phyloP scores from a whole-genome alignment of 1,140 invertebrate species.

The Elymnias hypermnestra region DNA sequence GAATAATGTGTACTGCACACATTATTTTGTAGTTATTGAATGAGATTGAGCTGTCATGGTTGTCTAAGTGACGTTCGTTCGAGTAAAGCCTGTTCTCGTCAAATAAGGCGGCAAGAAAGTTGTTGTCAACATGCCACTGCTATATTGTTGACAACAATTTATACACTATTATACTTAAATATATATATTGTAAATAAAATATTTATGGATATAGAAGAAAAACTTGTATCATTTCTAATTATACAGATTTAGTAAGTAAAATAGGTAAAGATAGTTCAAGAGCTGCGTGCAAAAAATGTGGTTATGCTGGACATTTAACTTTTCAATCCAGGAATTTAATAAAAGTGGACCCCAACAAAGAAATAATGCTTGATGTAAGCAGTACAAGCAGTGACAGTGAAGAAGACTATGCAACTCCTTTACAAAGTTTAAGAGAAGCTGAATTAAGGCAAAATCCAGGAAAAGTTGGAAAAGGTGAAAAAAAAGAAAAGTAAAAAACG shows the following conservation, averaged over 20 bases:
- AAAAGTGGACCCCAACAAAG: slow-evolving; percentile 91
- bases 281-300: slow-evolving; percentile 94
- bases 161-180: too few relatives aligned
- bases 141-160: too few relatives aligned
- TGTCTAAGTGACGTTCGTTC: too few relatives aligned
- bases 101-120: too few relatives aligned
- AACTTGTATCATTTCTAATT: slow-evolving; percentile 58
- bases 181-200: too few relatives aligned
- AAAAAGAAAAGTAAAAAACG: slow-evolving; percentile 64
- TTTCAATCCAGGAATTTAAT: slow-evolving; percentile 98
- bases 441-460: slow-evolving; percentile 82
- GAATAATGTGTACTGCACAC: too few relatives aligned
- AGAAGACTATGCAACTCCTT: slow-evolving; percentile 87
- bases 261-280: slow-evolving; percentile 83
- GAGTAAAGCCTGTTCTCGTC: too few relatives aligned
- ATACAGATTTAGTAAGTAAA: slow-evolving; percentile 56
- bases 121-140: too few relatives aligned
- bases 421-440: slow-evolving; percentile 86
- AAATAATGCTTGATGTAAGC: slow-evolving; percentile 95
- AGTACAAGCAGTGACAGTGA: slow-evolving; percentile 95
- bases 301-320: slow-evolving; percentile 95
- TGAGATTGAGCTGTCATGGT: too few relatives aligned
- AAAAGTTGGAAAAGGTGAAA: slow-evolving; percentile 53
- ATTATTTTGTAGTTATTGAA: too few relatives aligned
- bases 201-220: too few relatives aligned